Conservation (phyloP, 2,888 invertebrate species). For the Drosophila mercatorum region DNA sequence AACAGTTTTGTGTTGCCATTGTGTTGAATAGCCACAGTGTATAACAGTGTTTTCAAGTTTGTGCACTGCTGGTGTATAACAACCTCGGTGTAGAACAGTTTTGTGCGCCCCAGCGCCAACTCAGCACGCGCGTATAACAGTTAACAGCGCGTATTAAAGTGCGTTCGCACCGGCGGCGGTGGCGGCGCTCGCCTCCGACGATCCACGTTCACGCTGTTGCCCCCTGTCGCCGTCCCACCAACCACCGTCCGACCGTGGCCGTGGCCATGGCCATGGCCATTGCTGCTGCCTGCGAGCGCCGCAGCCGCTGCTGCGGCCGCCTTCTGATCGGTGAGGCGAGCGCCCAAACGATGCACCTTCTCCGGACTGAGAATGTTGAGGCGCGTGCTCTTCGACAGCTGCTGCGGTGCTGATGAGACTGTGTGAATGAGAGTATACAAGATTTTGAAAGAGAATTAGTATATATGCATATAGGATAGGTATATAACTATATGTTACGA, state of each 20-base stretch:
- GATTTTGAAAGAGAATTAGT: neutral
- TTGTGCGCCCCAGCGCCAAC: neutral
- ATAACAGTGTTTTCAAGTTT: slow-evolving; percentile 12
- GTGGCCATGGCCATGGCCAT: slow-evolving; percentile 9
- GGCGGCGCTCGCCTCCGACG: slow-evolving; percentile 70
- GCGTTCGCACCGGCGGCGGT: slow-evolving; percentile 72
- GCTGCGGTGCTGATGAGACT: slow-evolving; percentile 39
- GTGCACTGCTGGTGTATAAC: slow-evolving; percentile 5
- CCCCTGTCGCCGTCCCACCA: neutral
- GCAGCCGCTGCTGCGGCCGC: slow-evolving; percentile 42
- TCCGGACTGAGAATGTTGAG: slow-evolving; percentile 83
- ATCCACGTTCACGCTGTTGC: slow-evolving; percentile 43
- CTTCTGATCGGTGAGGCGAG: slow-evolving; percentile 81
- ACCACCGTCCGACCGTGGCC: neutral
- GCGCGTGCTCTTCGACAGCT: slow-evolving; percentile 65
- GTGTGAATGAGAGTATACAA: neutral
- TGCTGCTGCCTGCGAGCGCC: slow-evolving; percentile 31
- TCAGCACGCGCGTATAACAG: slow-evolving; percentile 23
- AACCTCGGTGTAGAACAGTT: slow-evolving; percentile 38
- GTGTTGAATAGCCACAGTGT: slow-evolving; percentile 11
- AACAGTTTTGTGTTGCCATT: neutral
- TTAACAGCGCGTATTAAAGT: slow-evolving; percentile 77
- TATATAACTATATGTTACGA: neutral
- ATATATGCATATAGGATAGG: neutral
- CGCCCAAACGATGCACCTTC: slow-evolving; percentile 82